Evolutionary conservation across 2,797 vertebrate species (phyloP).

Genomic region (Stomatorhinus walkeri): DNA sequence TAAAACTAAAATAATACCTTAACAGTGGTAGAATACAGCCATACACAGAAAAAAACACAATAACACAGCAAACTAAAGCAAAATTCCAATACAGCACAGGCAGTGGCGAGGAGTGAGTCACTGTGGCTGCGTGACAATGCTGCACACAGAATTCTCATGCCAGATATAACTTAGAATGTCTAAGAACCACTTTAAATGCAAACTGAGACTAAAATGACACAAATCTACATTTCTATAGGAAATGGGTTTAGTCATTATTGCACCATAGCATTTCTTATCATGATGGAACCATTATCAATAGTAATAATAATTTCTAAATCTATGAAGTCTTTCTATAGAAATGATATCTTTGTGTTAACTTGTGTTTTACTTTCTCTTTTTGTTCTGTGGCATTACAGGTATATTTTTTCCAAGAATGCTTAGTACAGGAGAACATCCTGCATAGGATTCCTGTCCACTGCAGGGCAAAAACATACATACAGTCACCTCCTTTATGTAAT

Average conservation of each 20-base stretch:
- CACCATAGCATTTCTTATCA: not conserved
- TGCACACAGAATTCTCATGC: not conserved
- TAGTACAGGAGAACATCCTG: not conserved
- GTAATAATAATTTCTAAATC: not conserved
- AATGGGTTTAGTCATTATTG: not conserved
- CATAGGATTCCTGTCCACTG: not conserved
- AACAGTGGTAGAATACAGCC: not conserved
- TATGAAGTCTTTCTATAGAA: not conserved
- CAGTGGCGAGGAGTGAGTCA: not conserved
- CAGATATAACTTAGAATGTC: not conserved
- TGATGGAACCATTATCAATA: not conserved
- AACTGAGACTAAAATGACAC: not conserved
- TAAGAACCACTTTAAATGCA: not conserved
- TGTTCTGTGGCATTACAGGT: not conserved
- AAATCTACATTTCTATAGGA: not conserved
- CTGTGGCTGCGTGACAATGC: not conserved
- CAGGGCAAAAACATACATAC: not conserved
- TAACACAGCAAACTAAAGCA: not conserved
- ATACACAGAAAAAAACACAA: not conserved
- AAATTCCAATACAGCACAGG: not conserved
- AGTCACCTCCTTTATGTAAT: not conserved
- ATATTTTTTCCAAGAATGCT: not conserved
- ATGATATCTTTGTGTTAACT: not conserved
- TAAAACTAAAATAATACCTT: not conserved
- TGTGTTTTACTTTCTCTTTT: not conserved